Conservation (phyloP, 2,113 vertebrate genomes). For the Falcunculus frontatus region DNA sequence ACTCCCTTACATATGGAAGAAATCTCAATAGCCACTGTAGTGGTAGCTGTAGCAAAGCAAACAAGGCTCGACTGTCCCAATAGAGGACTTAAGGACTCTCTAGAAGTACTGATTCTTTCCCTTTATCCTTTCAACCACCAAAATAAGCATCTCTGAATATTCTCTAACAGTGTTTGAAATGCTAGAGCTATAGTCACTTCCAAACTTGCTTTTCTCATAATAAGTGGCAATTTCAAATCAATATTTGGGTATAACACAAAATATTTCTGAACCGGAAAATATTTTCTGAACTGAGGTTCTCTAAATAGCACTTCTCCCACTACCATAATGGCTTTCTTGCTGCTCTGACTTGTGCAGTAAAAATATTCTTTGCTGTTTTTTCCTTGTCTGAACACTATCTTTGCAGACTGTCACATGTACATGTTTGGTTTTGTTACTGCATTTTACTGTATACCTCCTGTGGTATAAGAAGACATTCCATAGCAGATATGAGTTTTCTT, state of each 20-base stretch:
- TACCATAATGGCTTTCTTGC: not conserved
- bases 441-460: rapidly evolving
- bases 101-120: not conserved
- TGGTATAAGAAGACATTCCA: not conserved
- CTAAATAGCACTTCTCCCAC: not conserved
- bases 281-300: not conserved
- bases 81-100: not conserved
- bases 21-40: not conserved
- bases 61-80: not conserved
- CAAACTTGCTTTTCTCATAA: not conserved
- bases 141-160: not conserved
- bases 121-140: not conserved
- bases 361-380: not conserved
- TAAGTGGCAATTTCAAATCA: not conserved
- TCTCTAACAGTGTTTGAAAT: not conserved
- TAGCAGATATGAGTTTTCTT: not conserved
- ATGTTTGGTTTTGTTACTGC: not conserved
- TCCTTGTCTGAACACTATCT: not conserved
- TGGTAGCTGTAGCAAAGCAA: not conserved
- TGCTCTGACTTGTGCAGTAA: not conserved
- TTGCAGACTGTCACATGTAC: not conserved
- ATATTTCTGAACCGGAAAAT: not conserved
- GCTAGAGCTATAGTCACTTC: not conserved
- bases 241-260: not conserved
- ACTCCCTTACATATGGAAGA: not conserved